These are phyloP conservation scores for Accipiter cooperii DNA, from an alignment of 2,113 vertebrate species.

Conservation along the genomic window DNA sequence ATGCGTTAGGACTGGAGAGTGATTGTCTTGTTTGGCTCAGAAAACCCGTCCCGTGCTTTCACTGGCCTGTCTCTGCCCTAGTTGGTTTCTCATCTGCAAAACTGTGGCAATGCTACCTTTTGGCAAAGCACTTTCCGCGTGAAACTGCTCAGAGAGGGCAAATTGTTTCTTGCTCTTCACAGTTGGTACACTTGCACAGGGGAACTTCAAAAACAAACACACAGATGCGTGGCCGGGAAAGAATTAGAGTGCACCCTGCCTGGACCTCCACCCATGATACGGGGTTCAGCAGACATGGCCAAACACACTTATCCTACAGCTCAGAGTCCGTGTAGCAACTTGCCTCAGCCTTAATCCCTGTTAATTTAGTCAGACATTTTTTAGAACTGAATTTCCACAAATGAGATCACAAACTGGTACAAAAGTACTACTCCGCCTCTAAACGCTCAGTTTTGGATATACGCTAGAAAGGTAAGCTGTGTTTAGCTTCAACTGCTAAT, in stretches of 20 bases:
- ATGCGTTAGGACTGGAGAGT: not conserved
- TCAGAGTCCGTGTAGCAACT: not conserved
- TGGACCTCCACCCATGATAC: not conserved
- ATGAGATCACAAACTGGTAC: not conserved
- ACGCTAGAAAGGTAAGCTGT: not conserved
- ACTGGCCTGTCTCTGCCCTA: not conserved
- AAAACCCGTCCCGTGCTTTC: not conserved
- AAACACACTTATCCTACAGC: not conserved
- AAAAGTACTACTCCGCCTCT: not conserved
- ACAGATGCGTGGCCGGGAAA: accelerated
- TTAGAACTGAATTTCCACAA: not conserved
- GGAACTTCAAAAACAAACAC: not conserved
- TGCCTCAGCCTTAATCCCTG: not conserved
- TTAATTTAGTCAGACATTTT: not conserved
- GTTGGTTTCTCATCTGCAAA: not conserved
- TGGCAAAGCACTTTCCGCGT: not conserved
- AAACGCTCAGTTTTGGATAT: not conserved
- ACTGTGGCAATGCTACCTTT: not conserved
- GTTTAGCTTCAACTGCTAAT: not conserved
- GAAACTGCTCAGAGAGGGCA: not conserved
- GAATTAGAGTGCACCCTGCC: not conserved
- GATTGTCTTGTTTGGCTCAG: not conserved
- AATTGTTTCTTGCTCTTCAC: not conserved
- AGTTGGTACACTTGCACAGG: not conserved
- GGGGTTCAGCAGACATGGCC: not conserved